A percentile compares a stretch with the other conserved stretches of the same genome.
These are phyloP conservation scores for Actias luna DNA, from an alignment of 2,888 invertebrate species.

Conservation along the genomic window DNA sequence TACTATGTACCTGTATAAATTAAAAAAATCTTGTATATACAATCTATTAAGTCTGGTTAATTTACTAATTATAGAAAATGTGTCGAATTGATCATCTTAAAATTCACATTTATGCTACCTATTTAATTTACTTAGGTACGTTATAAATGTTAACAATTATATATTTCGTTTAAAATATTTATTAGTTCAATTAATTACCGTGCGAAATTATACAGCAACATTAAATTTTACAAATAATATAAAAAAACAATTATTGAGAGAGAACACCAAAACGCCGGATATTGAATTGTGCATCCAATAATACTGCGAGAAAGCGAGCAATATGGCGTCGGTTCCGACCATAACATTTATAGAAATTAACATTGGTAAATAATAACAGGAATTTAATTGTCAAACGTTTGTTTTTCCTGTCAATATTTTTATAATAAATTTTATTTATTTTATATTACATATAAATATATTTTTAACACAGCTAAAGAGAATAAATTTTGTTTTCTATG, in stretches of 20 bases:
- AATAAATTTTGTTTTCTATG: too few species aligned
- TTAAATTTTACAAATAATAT: neutral
- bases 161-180: too few species aligned
- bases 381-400: constrained; percentile 36
- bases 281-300: constrained; percentile 64
- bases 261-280: constrained; percentile 45
- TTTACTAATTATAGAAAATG: too few species aligned
- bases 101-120: too few species aligned
- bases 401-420: neutral
- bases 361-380: constrained; percentile 47
- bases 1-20: too few species aligned
- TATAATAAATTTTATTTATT: neutral
- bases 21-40: too few species aligned
- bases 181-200: too few species aligned
- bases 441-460: neutral
- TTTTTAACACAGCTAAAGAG: neutral
- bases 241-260: neutral
- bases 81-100: too few species aligned
- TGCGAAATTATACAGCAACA: neutral
- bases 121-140: too few species aligned
- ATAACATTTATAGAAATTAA: constrained; percentile 46
- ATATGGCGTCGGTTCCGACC: constrained; percentile 67
- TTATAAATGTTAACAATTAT: too few species aligned
- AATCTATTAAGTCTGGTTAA: too few species aligned
- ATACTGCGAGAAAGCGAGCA: constrained; percentile 62